Evolutionary conservation across 92 coral and sea anemone species (phyloP), one percentile per base, ranked within the genome.

Genomic region (Isaurus tuberculatus): DNA sequence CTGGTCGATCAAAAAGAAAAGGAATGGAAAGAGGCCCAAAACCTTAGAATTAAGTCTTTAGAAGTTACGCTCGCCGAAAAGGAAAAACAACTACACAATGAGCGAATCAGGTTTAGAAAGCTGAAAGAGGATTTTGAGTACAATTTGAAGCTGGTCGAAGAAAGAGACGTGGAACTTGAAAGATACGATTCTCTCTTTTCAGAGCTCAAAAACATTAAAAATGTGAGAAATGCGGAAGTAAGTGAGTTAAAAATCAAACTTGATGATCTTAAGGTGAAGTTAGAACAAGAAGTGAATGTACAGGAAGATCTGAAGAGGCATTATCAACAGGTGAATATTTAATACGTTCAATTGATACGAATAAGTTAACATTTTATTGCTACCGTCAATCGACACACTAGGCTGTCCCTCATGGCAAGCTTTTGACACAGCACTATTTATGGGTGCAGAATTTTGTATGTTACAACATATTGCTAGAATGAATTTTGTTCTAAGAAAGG

Each of bases 1-100:
- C 93, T 95, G 16, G 98, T 95, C 51, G 75, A 93, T 73, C 98
- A 91, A 79, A 95, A 95, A 85, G 98, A 95, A 87, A 91, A 86
- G 84, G 98, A 95, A 84, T 95, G 98, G 98, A 92, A 88, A 44
- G 95, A 95, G 49, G 98, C 94, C 1, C 97, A 91, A 65, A 93
- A 86, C 15, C 86, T 93, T 23, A 92, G 94, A 30, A 83, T 88
- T 60, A 51, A 93, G 36, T 86, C 96, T 2, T 55, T 95, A 73
- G 93, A 93, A 79, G 70, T 65, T 26, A 67, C 95, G 25, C 92
- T 95, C 23, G 87, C 73, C 79, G 95, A 94, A 75, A 91, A 85
- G 64, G 95, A 93, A 65, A 86, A 84, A 42, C 89, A 91, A 37
- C 73, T 95, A 17, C 83, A 86, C 71, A 94, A 89, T 63, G 98